Percentiles rank a stretch among this genome's conserved stretches.
Conservation (phyloP, 2,113 vertebrate species). For the Plotosus lineatus region DNA sequence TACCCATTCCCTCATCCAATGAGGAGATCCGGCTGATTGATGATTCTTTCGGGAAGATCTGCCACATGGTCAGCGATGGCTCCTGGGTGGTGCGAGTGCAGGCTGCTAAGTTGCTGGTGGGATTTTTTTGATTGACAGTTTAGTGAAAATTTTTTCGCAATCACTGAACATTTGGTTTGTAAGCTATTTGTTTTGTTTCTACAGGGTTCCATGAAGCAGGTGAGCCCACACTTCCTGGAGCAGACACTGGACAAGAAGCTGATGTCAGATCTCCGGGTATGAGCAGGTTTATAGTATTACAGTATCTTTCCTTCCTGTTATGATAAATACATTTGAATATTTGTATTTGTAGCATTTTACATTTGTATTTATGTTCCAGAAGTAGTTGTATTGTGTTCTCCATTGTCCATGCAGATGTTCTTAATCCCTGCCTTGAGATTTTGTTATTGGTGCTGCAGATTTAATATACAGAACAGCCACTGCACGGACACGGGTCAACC, state of each 20-base stretch:
- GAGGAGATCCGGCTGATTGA: slow-evolving; percentile 96
- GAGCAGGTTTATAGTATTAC: slow-evolving; percentile 22
- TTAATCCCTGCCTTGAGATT: no score
- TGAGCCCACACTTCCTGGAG: slow-evolving; percentile 95
- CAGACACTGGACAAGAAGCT: slow-evolving; percentile 98
- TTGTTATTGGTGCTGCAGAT: not conserved
- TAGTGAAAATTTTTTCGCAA: not conserved
- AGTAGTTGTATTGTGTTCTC: not conserved
- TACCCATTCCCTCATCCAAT: slow-evolving; percentile 95
- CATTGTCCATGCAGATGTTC: not conserved
- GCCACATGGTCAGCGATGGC: slow-evolving; percentile 96
- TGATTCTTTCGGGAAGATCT: slow-evolving; percentile 95
- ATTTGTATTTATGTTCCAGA: no score
- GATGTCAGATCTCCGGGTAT: slow-evolving; percentile 95
- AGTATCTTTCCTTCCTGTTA: not conserved
- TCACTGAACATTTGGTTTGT: not conserved
- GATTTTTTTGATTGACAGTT: slow-evolving; percentile 39
- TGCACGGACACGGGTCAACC: no score
- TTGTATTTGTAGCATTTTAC: no score
- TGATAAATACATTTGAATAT: not conserved
- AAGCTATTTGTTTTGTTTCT: not conserved
- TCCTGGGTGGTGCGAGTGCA: slow-evolving; percentile 97
- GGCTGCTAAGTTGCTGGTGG: slow-evolving; percentile 91
- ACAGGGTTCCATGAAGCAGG: slow-evolving; percentile 95
- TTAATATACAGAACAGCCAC: no score